Percentiles rank a stretch among this genome's conserved stretches.
phyloP scores from a whole-genome alignment of 1,140 invertebrate genomes.

The Trinorchestia longiramus region DNA sequence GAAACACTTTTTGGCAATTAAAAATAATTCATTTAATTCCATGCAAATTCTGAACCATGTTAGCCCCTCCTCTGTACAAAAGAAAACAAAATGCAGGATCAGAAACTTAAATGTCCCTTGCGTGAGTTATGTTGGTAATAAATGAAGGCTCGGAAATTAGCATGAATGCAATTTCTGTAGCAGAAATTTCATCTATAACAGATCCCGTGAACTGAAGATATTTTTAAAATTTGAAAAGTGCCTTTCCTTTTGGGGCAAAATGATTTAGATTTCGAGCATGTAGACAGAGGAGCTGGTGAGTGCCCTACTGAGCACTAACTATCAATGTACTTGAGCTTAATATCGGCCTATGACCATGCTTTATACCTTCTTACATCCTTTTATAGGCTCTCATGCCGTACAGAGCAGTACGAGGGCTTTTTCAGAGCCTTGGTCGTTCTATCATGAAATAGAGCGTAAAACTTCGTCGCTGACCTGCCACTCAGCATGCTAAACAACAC shows the following conservation, averaged over 20 bases:
- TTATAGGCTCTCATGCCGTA: conserved; percentile 39
- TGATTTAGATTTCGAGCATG: background rate
- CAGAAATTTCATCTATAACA: background rate
- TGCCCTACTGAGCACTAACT: conserved; percentile 13
- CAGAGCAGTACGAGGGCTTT: conserved; percentile 35
- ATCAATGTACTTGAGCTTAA: conserved; percentile 22
- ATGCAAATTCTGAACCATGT: background rate
- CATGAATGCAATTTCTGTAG: background rate
- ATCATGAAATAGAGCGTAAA: conserved; percentile 53
- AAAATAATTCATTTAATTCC: background rate
- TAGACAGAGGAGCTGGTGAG: conserved; percentile 14
- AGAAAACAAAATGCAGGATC: background rate
- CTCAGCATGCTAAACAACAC: conserved; percentile 31
- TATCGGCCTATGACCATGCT: conserved; percentile 44
- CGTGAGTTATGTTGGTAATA: background rate
- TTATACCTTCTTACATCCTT: conserved; percentile 52
- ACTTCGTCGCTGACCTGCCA: conserved; percentile 7
- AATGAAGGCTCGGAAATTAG: background rate
- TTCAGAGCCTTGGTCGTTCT: conserved; percentile 48
- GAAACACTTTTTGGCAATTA: background rate
- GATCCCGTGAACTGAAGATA: background rate
- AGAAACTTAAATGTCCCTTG: background rate
- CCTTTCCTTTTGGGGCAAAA: background rate
- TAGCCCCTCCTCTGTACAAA: background rate
- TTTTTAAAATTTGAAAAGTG: background rate